A percentile compares a stretch with the other conserved stretches of the same genome.
phyloP scores from a whole-genome alignment of 2,888 invertebrate genomes.

The Matsumyia berberina region DNA sequence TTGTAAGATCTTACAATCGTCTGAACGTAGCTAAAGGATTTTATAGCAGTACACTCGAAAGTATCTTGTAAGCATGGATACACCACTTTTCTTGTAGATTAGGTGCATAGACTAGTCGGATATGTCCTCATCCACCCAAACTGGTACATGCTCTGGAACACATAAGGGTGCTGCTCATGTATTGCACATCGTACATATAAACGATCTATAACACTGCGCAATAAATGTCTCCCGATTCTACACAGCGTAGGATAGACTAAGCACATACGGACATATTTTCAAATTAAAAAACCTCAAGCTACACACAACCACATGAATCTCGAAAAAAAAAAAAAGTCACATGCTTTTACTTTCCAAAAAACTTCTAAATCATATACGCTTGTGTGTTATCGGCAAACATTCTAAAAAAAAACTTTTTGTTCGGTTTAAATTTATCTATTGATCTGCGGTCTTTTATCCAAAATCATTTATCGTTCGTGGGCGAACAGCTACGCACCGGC shows the following conservation, averaged over 20 bases:
- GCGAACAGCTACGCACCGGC: background rate
- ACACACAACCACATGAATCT: background rate
- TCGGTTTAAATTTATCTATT: constrained; percentile 2
- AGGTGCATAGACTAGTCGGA: too few species aligned
- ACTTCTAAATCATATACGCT: background rate
- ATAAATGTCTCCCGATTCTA: too few species aligned
- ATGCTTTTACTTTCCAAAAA: background rate
- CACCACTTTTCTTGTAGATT: too few species aligned
- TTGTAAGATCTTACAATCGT: too few species aligned
- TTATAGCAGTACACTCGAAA: too few species aligned
- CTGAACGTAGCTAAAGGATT: too few species aligned
- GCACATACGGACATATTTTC: background rate
- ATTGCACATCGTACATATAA: too few species aligned
- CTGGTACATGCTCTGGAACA: too few species aligned
- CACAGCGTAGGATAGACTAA: background rate
- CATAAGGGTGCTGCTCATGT: too few species aligned
- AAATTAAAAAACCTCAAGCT: background rate
- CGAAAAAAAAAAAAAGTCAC: constrained; percentile 13
- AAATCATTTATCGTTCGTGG: constrained; percentile 11
- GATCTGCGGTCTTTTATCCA: constrained; percentile 26
- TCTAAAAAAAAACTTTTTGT: background rate
- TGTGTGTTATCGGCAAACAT: constrained; percentile 25
- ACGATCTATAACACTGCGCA: too few species aligned
- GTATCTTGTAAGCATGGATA: too few species aligned
- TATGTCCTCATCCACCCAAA: too few species aligned